phyloP scores from a whole-genome alignment of 2,888 invertebrate genomes.

The Galerucella pusilla region DNA sequence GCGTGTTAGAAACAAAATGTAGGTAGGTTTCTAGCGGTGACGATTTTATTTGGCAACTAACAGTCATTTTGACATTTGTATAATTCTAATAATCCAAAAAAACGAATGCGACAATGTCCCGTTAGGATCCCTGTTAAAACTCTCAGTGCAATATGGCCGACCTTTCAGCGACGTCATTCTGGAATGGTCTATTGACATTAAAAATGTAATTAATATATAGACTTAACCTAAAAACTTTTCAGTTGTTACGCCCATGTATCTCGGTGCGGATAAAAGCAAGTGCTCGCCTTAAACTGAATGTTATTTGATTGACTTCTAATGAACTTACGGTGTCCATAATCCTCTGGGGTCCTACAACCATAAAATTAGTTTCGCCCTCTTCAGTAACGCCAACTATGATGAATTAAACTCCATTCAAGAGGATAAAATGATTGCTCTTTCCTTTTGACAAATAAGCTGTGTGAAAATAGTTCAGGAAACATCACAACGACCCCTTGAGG shows the following conservation, averaged over 20 bases:
- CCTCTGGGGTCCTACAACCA: constrained; percentile 53
- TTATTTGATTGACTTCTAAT: constrained; percentile 65
- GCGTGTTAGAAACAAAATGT: too few species aligned
- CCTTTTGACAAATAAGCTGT: constrained; percentile 11
- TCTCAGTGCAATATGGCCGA: too few species aligned
- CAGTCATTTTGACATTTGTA: too few species aligned
- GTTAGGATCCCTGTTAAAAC: too few species aligned
- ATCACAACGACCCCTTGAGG: neutral
- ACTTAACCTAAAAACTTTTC: neutral
- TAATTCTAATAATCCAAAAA: too few species aligned
- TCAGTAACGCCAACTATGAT: constrained; percentile 24
- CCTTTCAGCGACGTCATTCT: too few species aligned
- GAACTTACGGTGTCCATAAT: constrained; percentile 63
- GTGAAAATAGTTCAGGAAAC: constrained; percentile 8
- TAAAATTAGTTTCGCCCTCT: constrained; percentile 51
- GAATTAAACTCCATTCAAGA: constrained; percentile 36
- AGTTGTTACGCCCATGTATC: neutral
- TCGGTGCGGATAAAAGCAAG: constrained; percentile 34
- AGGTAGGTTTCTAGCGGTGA: too few species aligned
- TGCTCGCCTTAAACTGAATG: constrained; percentile 55
- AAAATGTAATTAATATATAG: neutral
- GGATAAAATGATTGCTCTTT: constrained; percentile 18
- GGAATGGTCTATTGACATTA: neutral
- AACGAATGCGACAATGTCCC: too few species aligned
- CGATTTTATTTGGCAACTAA: too few species aligned